These are phyloP conservation scores for Eupithecia inturbata DNA, from an alignment of 2,888 invertebrate species.

Conservation along the genomic window DNA sequence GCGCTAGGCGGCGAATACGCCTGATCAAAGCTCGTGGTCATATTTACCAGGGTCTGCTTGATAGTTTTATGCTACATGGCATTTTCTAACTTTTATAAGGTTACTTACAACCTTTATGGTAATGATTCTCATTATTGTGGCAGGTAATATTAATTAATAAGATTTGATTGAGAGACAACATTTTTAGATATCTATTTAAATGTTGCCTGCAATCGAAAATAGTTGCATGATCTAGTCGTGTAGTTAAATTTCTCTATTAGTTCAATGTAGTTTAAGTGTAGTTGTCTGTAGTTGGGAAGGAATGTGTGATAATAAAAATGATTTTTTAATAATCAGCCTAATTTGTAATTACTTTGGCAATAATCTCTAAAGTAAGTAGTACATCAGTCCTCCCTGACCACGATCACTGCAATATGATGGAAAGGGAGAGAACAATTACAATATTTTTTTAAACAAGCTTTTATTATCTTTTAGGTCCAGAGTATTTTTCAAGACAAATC, in stretches of 20 bases:
- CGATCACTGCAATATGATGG: neutral
- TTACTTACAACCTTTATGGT: neutral
- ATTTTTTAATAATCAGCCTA: neutral
- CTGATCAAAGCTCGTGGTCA: too few species aligned
- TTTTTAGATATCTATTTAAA: neutral
- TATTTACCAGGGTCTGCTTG: too few species aligned
- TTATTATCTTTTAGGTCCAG: neutral
- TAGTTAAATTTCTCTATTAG: neutral
- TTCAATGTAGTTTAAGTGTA: neutral
- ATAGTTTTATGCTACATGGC: neutral
- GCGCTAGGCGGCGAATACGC: too few species aligned
- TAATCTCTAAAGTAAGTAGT: too few species aligned
- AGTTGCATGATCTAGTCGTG: neutral
- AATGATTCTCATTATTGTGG: neutral
- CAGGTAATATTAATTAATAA: neutral
- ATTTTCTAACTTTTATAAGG: neutral
- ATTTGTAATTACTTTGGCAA: neutral
- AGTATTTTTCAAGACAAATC: neutral
- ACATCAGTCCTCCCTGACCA: neutral
- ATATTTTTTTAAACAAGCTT: neutral
- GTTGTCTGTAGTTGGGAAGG: neutral
- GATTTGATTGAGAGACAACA: neutral
- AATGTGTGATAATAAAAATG: neutral
- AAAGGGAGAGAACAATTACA: neutral
- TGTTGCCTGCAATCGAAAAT: neutral